phyloP scores from a whole-genome alignment of 2,113 vertebrate species.

The Phaethon lepturus region DNA sequence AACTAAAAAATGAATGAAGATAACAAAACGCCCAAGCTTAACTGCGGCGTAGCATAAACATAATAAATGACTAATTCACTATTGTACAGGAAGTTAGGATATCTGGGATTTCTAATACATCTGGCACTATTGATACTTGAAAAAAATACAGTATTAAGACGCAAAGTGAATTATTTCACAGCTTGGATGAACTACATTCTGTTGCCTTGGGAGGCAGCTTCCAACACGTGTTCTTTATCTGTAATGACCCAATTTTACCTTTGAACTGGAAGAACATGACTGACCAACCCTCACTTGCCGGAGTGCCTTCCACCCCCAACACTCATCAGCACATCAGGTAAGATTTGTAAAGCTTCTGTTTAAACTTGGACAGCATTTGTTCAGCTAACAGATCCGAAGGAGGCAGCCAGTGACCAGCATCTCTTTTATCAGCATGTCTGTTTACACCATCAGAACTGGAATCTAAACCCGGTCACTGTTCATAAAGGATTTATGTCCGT shows the following conservation, averaged over 20 bases:
- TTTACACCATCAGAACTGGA: background rate
- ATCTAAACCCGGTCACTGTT: background rate
- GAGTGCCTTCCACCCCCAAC: background rate
- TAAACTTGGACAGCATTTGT: background rate
- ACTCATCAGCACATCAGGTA: background rate
- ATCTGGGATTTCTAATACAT: background rate
- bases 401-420: background rate
- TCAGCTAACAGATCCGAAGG: background rate
- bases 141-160: background rate
- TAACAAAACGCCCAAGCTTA: background rate
- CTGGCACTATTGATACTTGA: background rate
- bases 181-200: background rate
- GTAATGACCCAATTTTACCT: background rate
- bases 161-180: background rate
- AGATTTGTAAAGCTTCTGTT: background rate
- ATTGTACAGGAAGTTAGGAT: background rate
- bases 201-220: background rate
- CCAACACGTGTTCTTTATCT: accelerated
- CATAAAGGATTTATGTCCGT: background rate
- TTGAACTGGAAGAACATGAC: background rate
- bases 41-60: background rate
- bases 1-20: background rate
- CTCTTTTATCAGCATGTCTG: background rate
- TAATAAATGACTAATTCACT: background rate
- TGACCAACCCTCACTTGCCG: background rate